These are phyloP conservation scores for Naja naja DNA, from an alignment of 2,113 vertebrate genomes.

Conservation along the genomic window DNA sequence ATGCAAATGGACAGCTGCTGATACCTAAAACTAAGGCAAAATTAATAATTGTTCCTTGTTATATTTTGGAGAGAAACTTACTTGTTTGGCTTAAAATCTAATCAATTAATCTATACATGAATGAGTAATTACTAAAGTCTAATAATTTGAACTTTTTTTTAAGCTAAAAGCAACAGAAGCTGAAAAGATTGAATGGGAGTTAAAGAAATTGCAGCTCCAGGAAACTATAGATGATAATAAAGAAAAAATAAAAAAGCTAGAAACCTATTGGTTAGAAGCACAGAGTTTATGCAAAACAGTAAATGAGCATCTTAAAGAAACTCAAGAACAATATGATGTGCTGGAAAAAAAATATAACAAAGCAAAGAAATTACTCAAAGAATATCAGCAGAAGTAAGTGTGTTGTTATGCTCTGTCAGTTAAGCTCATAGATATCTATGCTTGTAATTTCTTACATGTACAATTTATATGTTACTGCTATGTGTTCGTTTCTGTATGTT, in stretches of 20 bases:
- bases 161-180: conserved; percentile 77
- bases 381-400: conserved; percentile 90
- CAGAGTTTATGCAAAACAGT: conserved; percentile 85
- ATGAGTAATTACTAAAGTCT: neutral
- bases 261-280: conserved; percentile 88
- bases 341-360: conserved; percentile 92
- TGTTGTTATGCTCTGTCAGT: neutral
- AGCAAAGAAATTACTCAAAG: conserved; percentile 90
- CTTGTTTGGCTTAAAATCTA: neutral
- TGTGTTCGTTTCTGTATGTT: neutral
- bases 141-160: conserved; percentile 30
- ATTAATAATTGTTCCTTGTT: neutral
- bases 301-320: conserved; percentile 84
- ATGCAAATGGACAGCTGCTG: neutral
- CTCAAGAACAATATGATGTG: conserved; percentile 82
- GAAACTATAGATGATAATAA: conserved; percentile 80
- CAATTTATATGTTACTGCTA: neutral
- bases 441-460: neutral
- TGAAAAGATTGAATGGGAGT: conserved; percentile 76
- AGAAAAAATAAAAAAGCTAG: conserved; percentile 84
- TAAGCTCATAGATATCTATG: neutral
- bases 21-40: neutral
- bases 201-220: conserved; percentile 76
- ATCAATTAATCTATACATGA: neutral
- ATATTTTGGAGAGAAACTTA: neutral